Base-by-base conservation (phyloP, 2,888 invertebrate genomes). In the Aplocera efformata region DNA sequence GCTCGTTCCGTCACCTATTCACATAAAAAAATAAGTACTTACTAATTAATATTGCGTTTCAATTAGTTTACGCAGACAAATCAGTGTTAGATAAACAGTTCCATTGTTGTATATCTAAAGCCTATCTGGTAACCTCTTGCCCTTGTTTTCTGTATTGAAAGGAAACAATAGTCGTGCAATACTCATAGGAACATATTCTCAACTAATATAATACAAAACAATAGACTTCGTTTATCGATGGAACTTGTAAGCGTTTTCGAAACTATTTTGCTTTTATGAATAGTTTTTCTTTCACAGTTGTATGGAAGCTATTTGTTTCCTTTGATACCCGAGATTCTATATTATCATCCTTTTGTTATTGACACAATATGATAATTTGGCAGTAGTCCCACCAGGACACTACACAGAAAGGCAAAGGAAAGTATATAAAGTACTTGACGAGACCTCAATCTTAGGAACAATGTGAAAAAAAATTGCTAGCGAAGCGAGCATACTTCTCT, bases 221-320 rank as follows among this genome's bases (percentile, higher is more conserved):
- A 51, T 51, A 43, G 40, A 42, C 47, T 47, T 41, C 35, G 33
- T 45, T 43, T 51, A 51, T 48, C 38, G 46, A 38, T 43, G 36
- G 42, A 53, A 53, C 48, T 50, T 48, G 33, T 48, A 44, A 50
- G 42, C 51, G 51, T 47, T 51, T 51, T 51, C 51, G 48, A 48
- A 47, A 50, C 48, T 44, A 46, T 48, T 44, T 48, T 22, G 23
- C n/a, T 34, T 45, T 41, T 47, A 48, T 50, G 48, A 48, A 51
- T 46, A 13, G 35, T 33, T 51, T 47, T 48, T 48, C 46, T 48
- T 50, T 42, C 44, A 34, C 30, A 32, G 33, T 42, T 37, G 30
- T 48, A 44, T 41, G 26, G 41, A 21, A 35, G 44, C 36, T 42
- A 31, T 42, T 47, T 44, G 48, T 53, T 47, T 45, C 37, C 34